Conservation (phyloP, 2,888 invertebrate genomes). For the Scrobipalpa costella region DNA sequence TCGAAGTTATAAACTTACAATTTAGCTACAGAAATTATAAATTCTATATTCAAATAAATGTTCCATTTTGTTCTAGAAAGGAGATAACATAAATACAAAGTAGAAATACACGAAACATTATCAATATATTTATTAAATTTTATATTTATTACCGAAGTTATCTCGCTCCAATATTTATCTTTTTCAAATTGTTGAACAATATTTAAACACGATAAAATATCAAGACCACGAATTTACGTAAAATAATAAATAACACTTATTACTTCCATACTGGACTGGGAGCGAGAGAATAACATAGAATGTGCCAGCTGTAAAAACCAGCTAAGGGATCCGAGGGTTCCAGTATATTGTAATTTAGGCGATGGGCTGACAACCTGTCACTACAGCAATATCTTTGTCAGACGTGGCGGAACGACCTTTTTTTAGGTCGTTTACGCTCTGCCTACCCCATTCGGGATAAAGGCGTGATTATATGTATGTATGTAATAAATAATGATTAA, state of each 20-base stretch:
- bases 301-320: no score
- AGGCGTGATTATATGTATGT: no score
- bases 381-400: no score
- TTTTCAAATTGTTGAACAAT: slow-evolving; percentile 32
- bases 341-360: no score
- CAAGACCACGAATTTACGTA: slow-evolving; percentile 7
- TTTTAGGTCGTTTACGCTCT: no score
- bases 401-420: no score
- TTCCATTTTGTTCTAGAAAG: slow-evolving; percentile 33
- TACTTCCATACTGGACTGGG: no score
- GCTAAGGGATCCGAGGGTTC: no score
- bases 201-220: slow-evolving; percentile 23
- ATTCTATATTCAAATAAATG: slow-evolving; percentile 4
- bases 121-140: slow-evolving; percentile 48
- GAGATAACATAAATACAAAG: slow-evolving; percentile 39
- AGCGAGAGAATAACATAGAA: no score
- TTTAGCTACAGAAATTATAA: slow-evolving; percentile 1
- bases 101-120: slow-evolving; percentile 38
- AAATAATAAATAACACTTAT: no score
- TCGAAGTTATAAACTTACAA: slow-evolving; percentile 8
- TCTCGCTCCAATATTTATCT: slow-evolving; percentile 67
- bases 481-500: slow-evolving; percentile 10
- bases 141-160: slow-evolving; percentile 58
- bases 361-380: no score
- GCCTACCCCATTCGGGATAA: no score